Evolutionary conservation across 2,113 vertebrate species (phyloP).

Genomic region (Tonatia bakeri): DNA sequence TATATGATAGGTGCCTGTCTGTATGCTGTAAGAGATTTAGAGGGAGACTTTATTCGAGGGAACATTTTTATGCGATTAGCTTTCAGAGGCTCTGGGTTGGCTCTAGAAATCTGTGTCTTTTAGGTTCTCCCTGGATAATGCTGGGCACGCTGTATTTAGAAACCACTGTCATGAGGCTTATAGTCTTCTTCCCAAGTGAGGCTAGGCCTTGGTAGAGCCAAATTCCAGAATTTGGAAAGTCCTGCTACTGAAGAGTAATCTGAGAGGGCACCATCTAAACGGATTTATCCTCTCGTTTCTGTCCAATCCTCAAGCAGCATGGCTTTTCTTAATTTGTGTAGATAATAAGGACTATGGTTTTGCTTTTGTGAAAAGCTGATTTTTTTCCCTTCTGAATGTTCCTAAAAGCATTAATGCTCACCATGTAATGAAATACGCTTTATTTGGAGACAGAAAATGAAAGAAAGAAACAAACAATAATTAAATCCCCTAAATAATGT

Average conservation of each 20-base stretch:
- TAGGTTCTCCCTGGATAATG: neutral
- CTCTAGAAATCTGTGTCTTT: neutral
- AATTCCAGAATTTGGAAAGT: slow-evolving; percentile 2
- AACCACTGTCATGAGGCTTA: neutral
- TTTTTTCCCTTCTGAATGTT: slow-evolving; percentile 35
- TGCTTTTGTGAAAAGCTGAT: slow-evolving; percentile 45
- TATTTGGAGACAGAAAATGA: slow-evolving; percentile 71
- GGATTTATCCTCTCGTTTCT: neutral
- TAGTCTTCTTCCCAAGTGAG: neutral
- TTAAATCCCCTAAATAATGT: slow-evolving; percentile 73
- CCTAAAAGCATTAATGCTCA: slow-evolving; percentile 64
- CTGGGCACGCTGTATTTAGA: neutral
- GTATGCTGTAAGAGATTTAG: neutral
- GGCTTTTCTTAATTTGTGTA: slow-evolving; percentile 61
- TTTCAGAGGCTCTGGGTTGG: neutral
- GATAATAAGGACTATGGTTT: slow-evolving; percentile 60
- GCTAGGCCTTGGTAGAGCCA: neutral
- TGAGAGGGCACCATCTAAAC: neutral
- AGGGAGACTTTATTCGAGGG: neutral
- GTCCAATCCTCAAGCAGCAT: neutral
- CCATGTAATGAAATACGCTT: slow-evolving; percentile 73
- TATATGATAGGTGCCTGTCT: neutral
- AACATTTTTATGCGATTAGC: neutral
- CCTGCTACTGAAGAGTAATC: neutral
- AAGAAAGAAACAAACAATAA: slow-evolving; percentile 75